These are phyloP conservation scores for Pachypanchax playfairii DNA, from an alignment of 2,113 vertebrate species.

Conservation along the genomic window DNA sequence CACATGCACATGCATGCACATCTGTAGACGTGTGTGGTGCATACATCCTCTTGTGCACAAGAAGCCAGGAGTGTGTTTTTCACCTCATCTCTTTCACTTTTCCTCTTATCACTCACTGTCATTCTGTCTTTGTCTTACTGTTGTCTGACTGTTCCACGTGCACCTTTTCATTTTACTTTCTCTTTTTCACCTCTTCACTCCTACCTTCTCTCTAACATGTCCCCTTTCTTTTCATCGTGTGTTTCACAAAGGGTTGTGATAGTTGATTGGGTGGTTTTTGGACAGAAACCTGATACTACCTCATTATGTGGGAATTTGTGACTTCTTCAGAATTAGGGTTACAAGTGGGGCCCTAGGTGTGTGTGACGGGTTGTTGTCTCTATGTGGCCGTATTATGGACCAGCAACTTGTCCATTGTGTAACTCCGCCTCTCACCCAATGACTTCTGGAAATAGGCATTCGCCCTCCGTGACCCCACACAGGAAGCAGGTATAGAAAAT, in stretches of 20 bases:
- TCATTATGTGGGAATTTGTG: slow-evolving; percentile 76
- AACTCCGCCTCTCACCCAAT: too few species aligned
- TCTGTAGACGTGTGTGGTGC: too few species aligned
- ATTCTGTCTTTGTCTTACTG: slow-evolving; percentile 58
- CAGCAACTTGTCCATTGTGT: too few species aligned
- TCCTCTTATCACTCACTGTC: too few species aligned
- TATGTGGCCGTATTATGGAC: too few species aligned
- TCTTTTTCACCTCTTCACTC: slow-evolving; percentile 36
- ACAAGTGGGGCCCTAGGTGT: too few species aligned
- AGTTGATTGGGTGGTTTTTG: slow-evolving; percentile 62
- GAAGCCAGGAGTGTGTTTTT: slow-evolving; percentile 39
- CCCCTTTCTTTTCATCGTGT: slow-evolving; percentile 27
- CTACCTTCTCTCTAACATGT: slow-evolving; percentile 37
- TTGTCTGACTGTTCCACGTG: too few species aligned
- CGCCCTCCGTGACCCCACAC: too few species aligned
- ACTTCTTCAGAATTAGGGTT: slow-evolving; percentile 76
- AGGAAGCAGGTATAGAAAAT: too few species aligned
- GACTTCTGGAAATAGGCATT: too few species aligned
- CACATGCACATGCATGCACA: slow-evolving; percentile 8
- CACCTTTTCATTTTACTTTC: slow-evolving; percentile 40
- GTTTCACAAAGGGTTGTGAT: slow-evolving; percentile 57
- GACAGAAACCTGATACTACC: slow-evolving; percentile 74
- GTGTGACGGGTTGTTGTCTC: slow-evolving; percentile 71
- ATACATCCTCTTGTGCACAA: too few species aligned
- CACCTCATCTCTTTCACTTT: slow-evolving; percentile 46